Evolutionary conservation across 2,888 invertebrate genomes (phyloP), one percentile per base, ranked within the genome.

Genomic region (Tenthredo notha): DNA sequence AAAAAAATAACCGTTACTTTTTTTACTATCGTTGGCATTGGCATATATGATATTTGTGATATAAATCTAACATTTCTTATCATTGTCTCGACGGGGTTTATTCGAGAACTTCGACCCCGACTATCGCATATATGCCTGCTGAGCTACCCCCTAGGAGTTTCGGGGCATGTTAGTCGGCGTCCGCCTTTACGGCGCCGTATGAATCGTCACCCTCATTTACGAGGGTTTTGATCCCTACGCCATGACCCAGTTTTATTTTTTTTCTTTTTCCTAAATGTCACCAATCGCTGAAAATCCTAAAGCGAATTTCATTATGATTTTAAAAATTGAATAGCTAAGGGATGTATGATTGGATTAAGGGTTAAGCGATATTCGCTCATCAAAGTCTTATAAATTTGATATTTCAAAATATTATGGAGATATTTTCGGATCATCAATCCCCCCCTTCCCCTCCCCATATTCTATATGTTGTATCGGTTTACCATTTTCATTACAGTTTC

Each of bases 191-290:
- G 50, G 54, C 50, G 54, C 77, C 77, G 29, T 25, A 18, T 47
- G 74, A 77, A 18, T 77, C 29, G 50, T 0, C 77, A 37, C 25
- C 54, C 54, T 54, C 29, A 54, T 29, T 33, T 77, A 77, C 50
- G 77, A 77, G 33, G 54, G 77, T 77, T 54, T 40, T 54, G 9
- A n/a, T 10, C 21, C 10, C 80, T 40, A 33, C 33, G 61, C 80
- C 43, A 15, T 80, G 80, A 61, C 80, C 80, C 80, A 80, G 61
- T 80, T 80, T 80, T 80, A 65, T 37, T 33, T 33, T 33, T 80
- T 80, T 80, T 80, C 61, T 33, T 80, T 80, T 61, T 61, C 61
- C 4, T 61, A 58, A 47, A 61, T 80, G 80, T 80, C 80, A 80
- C 61, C 15, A 43, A 21, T 61, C 40, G 61, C 65, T 21, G 40